Percentiles rank a stretch among this genome's conserved stretches.
These are phyloP conservation scores for Coreoperca whiteheadi DNA, from an alignment of 2,113 vertebrate species.

Conservation along the genomic window DNA sequence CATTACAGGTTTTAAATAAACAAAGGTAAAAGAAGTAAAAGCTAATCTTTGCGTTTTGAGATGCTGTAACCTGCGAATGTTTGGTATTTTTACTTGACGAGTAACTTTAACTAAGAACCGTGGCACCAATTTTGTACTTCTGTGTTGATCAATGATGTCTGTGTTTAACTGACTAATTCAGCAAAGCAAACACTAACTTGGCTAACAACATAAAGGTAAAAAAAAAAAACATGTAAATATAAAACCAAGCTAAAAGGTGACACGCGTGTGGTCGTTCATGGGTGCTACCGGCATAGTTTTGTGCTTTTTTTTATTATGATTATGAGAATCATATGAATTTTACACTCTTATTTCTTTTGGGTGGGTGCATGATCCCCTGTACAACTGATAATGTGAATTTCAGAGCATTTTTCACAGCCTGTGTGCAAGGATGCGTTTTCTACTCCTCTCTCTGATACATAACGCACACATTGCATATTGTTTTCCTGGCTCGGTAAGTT, in stretches of 20 bases:
- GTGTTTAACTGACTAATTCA: not conserved
- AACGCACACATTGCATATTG: slow-evolving; percentile 21
- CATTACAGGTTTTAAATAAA: no score
- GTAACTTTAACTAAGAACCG: no score
- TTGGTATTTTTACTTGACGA: not conserved
- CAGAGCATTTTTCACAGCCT: not conserved
- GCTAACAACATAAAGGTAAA: not conserved
- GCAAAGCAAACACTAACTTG: not conserved
- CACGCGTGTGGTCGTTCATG: not conserved
- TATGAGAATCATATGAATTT: not conserved
- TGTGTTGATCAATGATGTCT: not conserved
- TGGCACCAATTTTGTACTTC: no score
- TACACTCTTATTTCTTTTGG: no score
- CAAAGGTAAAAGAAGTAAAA: not conserved
- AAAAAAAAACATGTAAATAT: no score
- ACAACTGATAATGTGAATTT: not conserved
- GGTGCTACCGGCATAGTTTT: not conserved
- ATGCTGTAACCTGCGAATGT: not conserved
- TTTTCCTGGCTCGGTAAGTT: slow-evolving; percentile 4
- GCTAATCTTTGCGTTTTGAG: not conserved
- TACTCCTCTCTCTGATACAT: slow-evolving; percentile 1
- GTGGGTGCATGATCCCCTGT: not conserved
- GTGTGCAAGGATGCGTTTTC: not conserved
- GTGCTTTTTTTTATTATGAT: not conserved
- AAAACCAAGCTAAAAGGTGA: not conserved